Evolutionary conservation across 2,797 vertebrate genomes (phyloP).

Genomic region (Coilia nasus): DNA sequence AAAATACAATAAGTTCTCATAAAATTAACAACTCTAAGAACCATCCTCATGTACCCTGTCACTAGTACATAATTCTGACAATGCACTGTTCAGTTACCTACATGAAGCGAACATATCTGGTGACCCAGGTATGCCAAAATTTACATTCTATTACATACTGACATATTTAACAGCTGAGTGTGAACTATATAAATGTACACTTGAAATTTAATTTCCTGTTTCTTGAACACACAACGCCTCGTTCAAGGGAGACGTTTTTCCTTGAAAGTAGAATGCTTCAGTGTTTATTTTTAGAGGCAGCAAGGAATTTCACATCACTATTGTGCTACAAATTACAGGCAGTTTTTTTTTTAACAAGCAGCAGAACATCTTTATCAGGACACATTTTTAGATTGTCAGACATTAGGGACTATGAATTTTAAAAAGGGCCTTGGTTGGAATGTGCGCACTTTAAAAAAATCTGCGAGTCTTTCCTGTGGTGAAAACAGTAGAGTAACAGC

Average conservation of each 20-base stretch:
- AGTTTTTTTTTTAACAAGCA: neutral
- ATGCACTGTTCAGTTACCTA: conserved; percentile 1
- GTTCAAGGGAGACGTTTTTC: neutral
- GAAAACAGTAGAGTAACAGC: neutral
- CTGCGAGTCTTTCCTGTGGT: neutral
- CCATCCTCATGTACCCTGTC: neutral
- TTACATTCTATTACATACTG: neutral
- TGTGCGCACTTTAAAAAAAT: neutral
- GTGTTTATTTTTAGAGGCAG: neutral
- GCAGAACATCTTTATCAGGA: neutral
- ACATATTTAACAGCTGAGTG: neutral
- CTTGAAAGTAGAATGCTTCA: neutral
- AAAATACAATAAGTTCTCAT: conserved; percentile 29
- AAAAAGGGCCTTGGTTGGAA: neutral
- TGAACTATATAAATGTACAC: neutral
- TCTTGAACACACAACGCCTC: neutral
- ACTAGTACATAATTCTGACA: neutral
- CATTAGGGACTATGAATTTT: neutral
- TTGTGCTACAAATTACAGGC: neutral
- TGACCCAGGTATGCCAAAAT: neutral
- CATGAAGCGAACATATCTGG: neutral
- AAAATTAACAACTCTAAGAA: neutral
- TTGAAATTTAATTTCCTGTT: neutral
- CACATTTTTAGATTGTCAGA: conserved; percentile 4
- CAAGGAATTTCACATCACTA: neutral